Evolutionary conservation across 2,888 invertebrate genomes (phyloP).

Genomic region (Noctua fimbriata): DNA sequence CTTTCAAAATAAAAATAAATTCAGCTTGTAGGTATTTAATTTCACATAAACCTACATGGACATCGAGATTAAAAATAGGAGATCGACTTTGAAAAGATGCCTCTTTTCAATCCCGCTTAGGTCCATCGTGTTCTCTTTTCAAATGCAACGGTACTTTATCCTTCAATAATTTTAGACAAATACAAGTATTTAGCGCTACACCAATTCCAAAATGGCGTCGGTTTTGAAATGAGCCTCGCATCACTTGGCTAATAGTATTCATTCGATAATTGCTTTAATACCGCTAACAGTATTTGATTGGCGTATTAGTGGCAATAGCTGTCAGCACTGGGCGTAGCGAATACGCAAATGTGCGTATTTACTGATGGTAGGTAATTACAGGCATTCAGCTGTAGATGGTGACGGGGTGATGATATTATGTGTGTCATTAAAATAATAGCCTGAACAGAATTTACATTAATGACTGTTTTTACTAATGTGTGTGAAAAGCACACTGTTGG

Average conservation of each 20-base stretch:
- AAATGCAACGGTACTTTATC: neutral
- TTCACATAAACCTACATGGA: no score
- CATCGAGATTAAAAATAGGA: no score
- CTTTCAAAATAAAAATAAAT: no score
- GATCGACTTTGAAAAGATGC: no score
- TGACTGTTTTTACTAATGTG: neutral
- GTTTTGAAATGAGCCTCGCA: slow-evolving; percentile 24
- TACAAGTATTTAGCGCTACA: slow-evolving; percentile 1
- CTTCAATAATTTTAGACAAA: slow-evolving; percentile 1
- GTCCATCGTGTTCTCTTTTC: neutral
- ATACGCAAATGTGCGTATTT: slow-evolving; percentile 20
- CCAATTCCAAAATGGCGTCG: slow-evolving; percentile 28
- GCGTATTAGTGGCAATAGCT: slow-evolving; percentile 32
- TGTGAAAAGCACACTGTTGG: no score
- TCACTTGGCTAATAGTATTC: slow-evolving; percentile 23
- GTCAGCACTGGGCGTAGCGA: slow-evolving; percentile 5
- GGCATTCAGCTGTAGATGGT: neutral
- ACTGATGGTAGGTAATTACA: slow-evolving; percentile 2
- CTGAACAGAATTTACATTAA: neutral
- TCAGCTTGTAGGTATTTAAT: no score
- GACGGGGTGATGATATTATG: neutral
- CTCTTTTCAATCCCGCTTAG: neutral
- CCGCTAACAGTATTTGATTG: slow-evolving; percentile 42
- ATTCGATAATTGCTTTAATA: slow-evolving; percentile 39
- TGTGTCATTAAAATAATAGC: neutral